These are phyloP conservation scores for Oryzias curvinotus DNA, from an alignment of 2,113 vertebrate genomes.

Conservation along the genomic window DNA sequence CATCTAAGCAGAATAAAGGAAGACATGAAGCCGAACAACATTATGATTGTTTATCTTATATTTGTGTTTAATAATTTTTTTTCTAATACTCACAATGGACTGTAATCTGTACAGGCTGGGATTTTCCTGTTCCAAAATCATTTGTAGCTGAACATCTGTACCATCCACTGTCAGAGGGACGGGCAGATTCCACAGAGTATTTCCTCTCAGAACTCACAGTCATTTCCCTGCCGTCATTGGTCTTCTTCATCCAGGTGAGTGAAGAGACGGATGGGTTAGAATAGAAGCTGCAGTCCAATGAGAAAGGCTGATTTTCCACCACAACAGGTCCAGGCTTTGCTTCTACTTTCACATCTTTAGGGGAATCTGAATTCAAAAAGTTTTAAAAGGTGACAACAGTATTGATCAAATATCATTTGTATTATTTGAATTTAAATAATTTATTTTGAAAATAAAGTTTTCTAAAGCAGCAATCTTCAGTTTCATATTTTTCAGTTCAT, in stretches of 20 bases:
- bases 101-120: slow-evolving; percentile 18
- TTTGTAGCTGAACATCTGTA: slow-evolving; percentile 60
- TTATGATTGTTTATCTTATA: background rate
- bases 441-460: too few species aligned
- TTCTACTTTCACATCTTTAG: slow-evolving; percentile 36
- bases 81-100: slow-evolving; percentile 59
- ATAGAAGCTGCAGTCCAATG: slow-evolving; percentile 37
- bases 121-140: slow-evolving; percentile 29
- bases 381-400: too few species aligned
- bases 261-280: slow-evolving; percentile 23
- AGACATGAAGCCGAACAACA: background rate
- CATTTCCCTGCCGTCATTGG: accelerated
- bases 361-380: slow-evolving; percentile 48
- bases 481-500: too few species aligned
- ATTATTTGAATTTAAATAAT: too few species aligned
- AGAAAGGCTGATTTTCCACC: slow-evolving; percentile 33
- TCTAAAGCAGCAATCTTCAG: too few species aligned
- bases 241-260: slow-evolving; percentile 51
- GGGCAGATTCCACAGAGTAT: slow-evolving; percentile 1
- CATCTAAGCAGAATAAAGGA: slow-evolving; percentile 44
- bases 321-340: background rate
- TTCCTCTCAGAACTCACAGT: accelerated
- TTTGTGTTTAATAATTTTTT: background rate
- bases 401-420: too few species aligned
- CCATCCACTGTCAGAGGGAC: slow-evolving; percentile 35